Conservation (phyloP, 2,113 vertebrate genomes). For the Scalopus aquaticus region DNA sequence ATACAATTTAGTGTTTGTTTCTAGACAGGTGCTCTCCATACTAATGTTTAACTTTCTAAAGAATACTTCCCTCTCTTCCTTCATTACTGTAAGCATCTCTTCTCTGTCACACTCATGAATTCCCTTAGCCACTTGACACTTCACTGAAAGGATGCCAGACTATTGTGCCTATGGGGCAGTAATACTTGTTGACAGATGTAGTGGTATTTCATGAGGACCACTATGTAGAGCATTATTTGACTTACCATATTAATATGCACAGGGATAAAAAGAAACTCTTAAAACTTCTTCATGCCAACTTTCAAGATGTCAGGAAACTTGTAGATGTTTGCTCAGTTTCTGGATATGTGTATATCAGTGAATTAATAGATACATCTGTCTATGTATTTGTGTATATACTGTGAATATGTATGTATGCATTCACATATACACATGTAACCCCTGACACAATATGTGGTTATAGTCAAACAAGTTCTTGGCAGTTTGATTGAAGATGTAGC, state of each 20-base stretch:
- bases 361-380: not conserved
- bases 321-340: conserved; percentile 29
- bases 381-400: no score
- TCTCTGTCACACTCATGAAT: not conserved
- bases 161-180: not conserved
- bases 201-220: not conserved
- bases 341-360: not conserved
- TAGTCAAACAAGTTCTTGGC: not conserved
- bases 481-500: not conserved
- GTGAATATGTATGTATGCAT: not conserved
- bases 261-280: not conserved
- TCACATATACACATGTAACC: not conserved
- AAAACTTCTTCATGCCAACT: not conserved
- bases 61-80: not conserved
- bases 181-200: not conserved
- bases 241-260: not conserved
- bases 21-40: not conserved
- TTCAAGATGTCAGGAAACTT: conserved; percentile 8
- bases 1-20: conserved; percentile 1
- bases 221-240: conserved; percentile 15
- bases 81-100: not conserved
- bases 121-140: not conserved
- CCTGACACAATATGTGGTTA: not conserved
- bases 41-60: not conserved
- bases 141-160: conserved; percentile 9